phyloP scores from a whole-genome alignment of 2,113 vertebrate species.

The Micronisus gabar region DNA sequence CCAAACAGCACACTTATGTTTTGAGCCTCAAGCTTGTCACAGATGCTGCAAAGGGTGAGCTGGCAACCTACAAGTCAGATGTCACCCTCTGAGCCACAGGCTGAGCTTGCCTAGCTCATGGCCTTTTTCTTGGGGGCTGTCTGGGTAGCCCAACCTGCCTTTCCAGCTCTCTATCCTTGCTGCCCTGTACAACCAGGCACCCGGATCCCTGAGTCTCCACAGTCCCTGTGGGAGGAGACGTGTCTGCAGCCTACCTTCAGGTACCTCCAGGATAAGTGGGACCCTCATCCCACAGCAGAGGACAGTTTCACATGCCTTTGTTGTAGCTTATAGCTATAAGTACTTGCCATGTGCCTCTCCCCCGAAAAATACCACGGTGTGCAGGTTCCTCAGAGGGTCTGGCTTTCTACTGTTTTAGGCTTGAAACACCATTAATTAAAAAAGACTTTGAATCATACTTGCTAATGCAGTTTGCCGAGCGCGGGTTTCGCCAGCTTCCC shows the following conservation, averaged over 20 bases:
- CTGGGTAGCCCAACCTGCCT: background rate
- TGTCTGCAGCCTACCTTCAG: background rate
- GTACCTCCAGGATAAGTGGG: background rate
- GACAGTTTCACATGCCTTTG: background rate
- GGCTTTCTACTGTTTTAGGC: background rate
- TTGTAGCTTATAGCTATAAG: background rate
- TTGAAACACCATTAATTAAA: background rate
- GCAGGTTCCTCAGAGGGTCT: background rate
- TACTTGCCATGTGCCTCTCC: background rate
- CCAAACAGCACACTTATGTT: rapidly evolving
- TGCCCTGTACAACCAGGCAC: background rate
- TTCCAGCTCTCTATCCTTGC: background rate
- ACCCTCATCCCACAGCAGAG: too few relatives aligned
- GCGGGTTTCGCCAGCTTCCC: background rate
- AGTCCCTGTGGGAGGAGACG: background rate
- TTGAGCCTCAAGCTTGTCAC: background rate
- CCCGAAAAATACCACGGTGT: background rate
- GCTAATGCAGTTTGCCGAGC: background rate
- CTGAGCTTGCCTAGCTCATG: background rate
- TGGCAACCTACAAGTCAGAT: background rate
- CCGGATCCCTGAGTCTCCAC: background rate
- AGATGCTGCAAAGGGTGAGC: background rate
- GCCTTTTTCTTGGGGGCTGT: background rate
- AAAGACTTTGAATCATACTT: background rate
- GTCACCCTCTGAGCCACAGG: background rate